Conservation (phyloP, 2,113 vertebrate genomes). For the Sceloporus tristichus region DNA sequence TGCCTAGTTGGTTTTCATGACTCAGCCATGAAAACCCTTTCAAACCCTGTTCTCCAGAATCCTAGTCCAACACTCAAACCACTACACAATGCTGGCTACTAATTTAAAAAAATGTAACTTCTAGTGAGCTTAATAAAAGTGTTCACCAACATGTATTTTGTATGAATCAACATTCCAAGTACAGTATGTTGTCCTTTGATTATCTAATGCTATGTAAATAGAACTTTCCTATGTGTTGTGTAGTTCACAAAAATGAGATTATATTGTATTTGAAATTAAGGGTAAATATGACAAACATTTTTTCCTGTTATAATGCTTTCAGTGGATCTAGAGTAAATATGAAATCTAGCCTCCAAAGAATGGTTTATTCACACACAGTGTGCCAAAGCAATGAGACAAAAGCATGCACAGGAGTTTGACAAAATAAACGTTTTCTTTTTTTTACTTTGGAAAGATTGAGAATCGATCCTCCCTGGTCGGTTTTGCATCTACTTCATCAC, state of each 20-base stretch:
- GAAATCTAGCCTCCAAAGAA: neutral
- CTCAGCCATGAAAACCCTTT: no score
- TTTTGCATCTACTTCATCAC: conserved; percentile 73
- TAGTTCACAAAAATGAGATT: neutral
- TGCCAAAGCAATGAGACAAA: neutral
- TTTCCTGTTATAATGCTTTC: neutral
- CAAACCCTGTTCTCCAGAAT: no score
- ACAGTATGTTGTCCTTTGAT: neutral
- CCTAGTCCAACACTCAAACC: no score
- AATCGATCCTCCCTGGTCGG: conserved; percentile 85
- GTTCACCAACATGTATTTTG: neutral
- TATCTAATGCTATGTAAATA: neutral
- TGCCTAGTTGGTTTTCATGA: no score
- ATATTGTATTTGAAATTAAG: neutral
- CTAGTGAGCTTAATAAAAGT: no score
- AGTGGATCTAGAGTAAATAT: neutral
- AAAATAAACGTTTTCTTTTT: neutral
- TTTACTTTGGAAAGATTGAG: conserved; percentile 79
- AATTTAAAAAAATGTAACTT: no score
- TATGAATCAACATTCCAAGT: neutral
- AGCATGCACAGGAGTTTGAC: neutral
- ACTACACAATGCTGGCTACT: no score
- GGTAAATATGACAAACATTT: neutral
- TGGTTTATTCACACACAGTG: neutral
- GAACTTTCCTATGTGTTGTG: neutral